Percentiles rank a stretch among this genome's conserved stretches.
Evolutionary conservation across 2,113 vertebrate species (phyloP).

Genomic region (Dryoscopus gambensis): DNA sequence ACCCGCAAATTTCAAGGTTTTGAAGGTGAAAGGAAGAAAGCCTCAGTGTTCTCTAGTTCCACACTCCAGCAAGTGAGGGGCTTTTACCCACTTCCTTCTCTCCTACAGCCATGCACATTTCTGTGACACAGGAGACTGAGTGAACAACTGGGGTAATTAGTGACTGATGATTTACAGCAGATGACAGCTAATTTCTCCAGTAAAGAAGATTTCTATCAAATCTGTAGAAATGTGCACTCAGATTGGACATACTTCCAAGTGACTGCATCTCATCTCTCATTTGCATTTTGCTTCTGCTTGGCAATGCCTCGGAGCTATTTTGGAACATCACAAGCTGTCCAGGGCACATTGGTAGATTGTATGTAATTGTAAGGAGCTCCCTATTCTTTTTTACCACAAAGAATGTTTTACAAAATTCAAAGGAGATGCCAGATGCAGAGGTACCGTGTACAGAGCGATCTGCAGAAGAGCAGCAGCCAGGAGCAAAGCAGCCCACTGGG

Average conservation of each 20-base stretch:
- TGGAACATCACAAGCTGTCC: neutral
- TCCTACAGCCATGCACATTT: neutral
- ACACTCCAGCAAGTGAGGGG: neutral
- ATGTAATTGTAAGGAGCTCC: neutral
- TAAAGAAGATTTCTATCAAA: constrained; percentile 41
- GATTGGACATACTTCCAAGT: constrained; percentile 5
- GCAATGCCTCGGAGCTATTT: neutral
- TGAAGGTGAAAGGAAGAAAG: neutral
- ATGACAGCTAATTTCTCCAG: constrained; percentile 54
- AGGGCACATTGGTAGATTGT: neutral
- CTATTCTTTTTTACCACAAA: neutral
- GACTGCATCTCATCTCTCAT: neutral
- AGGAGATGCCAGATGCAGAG: neutral
- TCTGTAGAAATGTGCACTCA: neutral
- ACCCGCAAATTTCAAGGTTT: neutral
- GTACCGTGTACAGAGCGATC: neutral
- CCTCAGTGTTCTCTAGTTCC: neutral
- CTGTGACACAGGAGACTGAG: neutral
- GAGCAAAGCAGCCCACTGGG: neutral
- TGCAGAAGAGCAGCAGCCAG: neutral
- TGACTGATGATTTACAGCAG: constrained; percentile 5
- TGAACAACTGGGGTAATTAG: neutral
- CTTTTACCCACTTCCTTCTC: neutral
- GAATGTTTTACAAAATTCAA: neutral
- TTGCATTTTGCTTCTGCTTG: neutral